Percentiles rank a stretch among this genome's conserved stretches.
These are phyloP conservation scores for Drosophila pruinosa DNA, from an alignment of 1,140 invertebrate genomes.

Conservation along the genomic window DNA sequence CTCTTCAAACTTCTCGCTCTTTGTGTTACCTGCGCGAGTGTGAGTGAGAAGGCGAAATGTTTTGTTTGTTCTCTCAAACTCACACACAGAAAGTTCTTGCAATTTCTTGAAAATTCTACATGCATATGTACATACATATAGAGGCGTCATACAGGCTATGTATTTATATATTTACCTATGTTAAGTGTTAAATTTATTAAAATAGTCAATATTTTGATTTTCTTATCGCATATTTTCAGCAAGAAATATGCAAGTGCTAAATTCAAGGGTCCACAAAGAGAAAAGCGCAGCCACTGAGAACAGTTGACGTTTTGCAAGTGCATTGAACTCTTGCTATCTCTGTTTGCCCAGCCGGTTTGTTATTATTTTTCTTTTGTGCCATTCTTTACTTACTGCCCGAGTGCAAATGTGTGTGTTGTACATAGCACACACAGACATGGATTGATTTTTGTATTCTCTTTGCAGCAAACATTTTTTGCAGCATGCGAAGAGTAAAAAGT, in stretches of 20 bases:
- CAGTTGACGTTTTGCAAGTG: conserved; percentile 36
- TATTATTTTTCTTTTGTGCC: conserved; percentile 16
- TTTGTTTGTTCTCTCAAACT: conserved; percentile 14
- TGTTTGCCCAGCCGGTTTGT: conserved; percentile 24
- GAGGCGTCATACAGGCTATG: too few species aligned
- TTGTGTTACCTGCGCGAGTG: conserved; percentile 25
- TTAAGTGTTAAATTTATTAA: conserved; percentile 31
- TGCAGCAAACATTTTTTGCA: conserved; percentile 39
- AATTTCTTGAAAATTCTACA: conserved; percentile 51
- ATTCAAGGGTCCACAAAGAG: background rate
- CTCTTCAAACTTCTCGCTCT: conserved; percentile 56
- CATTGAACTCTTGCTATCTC: conserved; percentile 58
- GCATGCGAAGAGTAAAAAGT: background rate
- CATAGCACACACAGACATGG: background rate
- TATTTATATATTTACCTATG: background rate
- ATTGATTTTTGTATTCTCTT: conserved; percentile 30
- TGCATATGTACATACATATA: conserved; percentile 15
- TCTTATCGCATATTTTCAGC: conserved; percentile 24
- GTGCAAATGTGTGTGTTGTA: background rate
- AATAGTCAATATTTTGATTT: conserved; percentile 21
- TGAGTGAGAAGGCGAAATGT: conserved; percentile 11
- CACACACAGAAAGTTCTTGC: conserved; percentile 41
- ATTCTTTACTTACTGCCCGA: conserved; percentile 5
- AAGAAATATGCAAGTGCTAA: conserved; percentile 27
- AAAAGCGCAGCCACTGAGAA: conserved; percentile 5